A percentile compares a stretch with the other conserved stretches of the same genome.
phyloP scores from a whole-genome alignment of 2,888 invertebrate species.

The Lepas anatifera region DNA sequence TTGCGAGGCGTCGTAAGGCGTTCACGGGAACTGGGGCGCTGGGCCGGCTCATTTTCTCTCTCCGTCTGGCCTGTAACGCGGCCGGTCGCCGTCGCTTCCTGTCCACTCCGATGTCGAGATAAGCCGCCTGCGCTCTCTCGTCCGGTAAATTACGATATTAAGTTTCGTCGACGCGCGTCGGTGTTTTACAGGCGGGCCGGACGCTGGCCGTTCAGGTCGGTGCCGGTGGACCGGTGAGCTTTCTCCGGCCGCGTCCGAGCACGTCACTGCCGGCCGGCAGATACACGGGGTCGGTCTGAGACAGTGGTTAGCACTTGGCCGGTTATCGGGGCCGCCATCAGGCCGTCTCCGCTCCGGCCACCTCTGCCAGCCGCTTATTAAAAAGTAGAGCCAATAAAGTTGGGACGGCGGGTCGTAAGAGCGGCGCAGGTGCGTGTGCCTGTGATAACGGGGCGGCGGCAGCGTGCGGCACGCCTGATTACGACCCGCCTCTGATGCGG shows the following conservation, averaged over 20 bases:
- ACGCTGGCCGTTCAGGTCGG: no score
- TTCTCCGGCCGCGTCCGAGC: neutral
- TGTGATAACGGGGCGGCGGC: neutral
- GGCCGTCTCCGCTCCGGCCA: neutral
- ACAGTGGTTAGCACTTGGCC: no score
- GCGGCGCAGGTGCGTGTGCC: neutral
- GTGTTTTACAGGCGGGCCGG: no score
- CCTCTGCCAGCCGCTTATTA: neutral
- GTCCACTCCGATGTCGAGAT: constrained; percentile 1
- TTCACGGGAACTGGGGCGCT: no score
- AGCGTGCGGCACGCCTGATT: neutral
- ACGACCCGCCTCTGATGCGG: neutral
- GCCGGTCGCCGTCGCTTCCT: no score
- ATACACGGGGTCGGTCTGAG: no score
- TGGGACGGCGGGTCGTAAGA: neutral
- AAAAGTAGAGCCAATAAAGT: constrained; percentile 6
- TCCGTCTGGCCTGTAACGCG: no score
- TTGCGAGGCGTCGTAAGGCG: neutral
- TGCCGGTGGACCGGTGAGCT: neutral
- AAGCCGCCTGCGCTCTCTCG: neutral
- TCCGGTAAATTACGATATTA: constrained; percentile 5
- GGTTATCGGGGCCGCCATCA: neutral
- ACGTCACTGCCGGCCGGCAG: no score
- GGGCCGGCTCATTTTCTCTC: no score
- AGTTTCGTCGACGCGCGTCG: neutral